A percentile compares a stretch with the other conserved stretches of the same genome.
These are phyloP conservation scores for Drosophila meridionalis DNA, from an alignment of 2,888 invertebrate species.

Conservation along the genomic window DNA sequence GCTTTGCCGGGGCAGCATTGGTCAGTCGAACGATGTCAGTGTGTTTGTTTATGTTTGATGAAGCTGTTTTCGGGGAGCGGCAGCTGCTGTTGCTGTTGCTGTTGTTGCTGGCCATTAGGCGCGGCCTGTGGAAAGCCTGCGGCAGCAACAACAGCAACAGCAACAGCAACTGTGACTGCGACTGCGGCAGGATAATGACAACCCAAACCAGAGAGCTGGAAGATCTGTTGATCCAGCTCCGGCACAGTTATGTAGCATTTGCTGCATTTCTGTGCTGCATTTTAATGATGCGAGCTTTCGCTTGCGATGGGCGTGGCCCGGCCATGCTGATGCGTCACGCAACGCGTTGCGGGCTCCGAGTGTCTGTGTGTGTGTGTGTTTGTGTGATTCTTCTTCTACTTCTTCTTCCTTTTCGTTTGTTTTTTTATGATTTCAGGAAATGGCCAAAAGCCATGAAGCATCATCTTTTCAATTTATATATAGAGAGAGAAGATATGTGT, in stretches of 20 bases:
- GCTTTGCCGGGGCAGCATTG: conserved; percentile 48
- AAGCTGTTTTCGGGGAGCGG: conserved; percentile 72
- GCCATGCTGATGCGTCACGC: conserved; percentile 72
- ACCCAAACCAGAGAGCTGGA: conserved; percentile 28
- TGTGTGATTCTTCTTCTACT: conserved; percentile 15
- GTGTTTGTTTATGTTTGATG: conserved; percentile 76
- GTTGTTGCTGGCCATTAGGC: conserved; percentile 78
- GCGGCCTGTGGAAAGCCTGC: conserved; percentile 59
- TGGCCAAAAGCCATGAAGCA: conserved; percentile 75
- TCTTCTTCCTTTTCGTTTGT: conserved; percentile 11
- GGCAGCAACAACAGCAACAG: conserved; percentile 27
- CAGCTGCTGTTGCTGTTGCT: conserved; percentile 61
- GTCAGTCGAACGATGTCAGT: conserved; percentile 54
- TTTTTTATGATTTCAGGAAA: conserved; percentile 77
- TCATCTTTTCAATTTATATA: conserved; percentile 63
- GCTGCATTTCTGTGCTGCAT: conserved; percentile 31
- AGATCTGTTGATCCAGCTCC: conserved; percentile 37
- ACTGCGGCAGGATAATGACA: conserved; percentile 61
- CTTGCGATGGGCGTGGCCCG: conserved; percentile 61
- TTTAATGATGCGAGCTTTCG: conserved; percentile 61
- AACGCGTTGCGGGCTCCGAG: conserved; percentile 27
- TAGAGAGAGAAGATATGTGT: conserved; percentile 1
- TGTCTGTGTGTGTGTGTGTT: no score
- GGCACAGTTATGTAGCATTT: conserved; percentile 44
- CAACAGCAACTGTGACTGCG: conserved; percentile 32